phyloP scores from a whole-genome alignment of 2,888 invertebrate genomes.

The Aelia acuminata region DNA sequence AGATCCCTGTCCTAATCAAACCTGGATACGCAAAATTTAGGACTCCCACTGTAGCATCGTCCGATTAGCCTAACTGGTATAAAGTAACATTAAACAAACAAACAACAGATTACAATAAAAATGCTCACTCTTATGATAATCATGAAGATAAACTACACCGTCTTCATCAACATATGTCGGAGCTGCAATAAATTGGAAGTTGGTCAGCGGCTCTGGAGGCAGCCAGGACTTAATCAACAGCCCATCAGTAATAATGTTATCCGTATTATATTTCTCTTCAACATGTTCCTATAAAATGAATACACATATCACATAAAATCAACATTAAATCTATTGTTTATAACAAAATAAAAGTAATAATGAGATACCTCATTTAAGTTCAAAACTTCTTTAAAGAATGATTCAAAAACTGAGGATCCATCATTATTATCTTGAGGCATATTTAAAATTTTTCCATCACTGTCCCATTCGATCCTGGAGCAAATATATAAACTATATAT shows the following conservation, averaged over 20 bases:
- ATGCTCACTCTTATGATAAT: conserved; percentile 64
- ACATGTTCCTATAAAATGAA: neutral
- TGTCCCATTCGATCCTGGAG: conserved; percentile 52
- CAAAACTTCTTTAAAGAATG: neutral
- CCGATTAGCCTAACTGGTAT: no score
- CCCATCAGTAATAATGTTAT: neutral
- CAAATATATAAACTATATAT: no score
- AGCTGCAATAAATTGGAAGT: conserved; percentile 73
- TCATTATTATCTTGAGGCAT: neutral
- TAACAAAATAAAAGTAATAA: neutral
- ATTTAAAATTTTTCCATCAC: conserved; percentile 50
- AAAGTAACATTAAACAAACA: no score
- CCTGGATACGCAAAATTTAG: no score
- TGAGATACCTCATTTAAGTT: conserved; percentile 9
- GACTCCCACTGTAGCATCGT: no score
- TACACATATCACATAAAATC: neutral
- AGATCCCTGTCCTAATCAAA: no score
- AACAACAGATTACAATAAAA: no score
- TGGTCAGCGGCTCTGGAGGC: conserved; percentile 72
- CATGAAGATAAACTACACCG: conserved; percentile 72
- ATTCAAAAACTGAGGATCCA: neutral
- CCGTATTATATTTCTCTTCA: neutral
- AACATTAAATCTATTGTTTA: neutral
- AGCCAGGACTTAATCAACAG: conserved; percentile 74
- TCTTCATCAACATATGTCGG: conserved; percentile 77